These are phyloP conservation scores for Caenorhabditis sp. DNA, from an alignment of 2,888 invertebrate species.

Conservation along the genomic window DNA sequence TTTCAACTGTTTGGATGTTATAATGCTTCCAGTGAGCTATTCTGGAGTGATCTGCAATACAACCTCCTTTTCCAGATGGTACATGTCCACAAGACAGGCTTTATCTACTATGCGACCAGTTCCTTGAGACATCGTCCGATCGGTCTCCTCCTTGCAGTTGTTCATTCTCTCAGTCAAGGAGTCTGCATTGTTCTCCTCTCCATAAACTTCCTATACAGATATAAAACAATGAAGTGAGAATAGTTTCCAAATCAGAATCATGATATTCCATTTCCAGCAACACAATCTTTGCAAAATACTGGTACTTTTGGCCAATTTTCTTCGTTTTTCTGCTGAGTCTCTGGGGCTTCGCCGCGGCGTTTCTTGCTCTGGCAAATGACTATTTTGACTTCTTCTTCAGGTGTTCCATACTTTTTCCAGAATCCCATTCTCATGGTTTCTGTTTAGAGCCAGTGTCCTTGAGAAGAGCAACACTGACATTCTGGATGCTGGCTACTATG, in stretches of 20 bases:
- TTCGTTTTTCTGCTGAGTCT: not conserved
- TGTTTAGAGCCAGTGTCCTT: too few relatives aligned
- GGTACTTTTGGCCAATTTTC: constrained; percentile 7
- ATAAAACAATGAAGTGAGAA: not conserved
- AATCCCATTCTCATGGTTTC: too few relatives aligned
- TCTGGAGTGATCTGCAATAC: not conserved
- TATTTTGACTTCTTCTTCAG: constrained; percentile 32
- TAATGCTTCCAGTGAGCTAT: constrained; percentile 13
- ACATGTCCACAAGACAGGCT: constrained; percentile 31
- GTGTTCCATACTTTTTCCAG: too few relatives aligned
- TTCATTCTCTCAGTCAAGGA: constrained; percentile 38
- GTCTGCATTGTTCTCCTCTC: constrained; percentile 29
- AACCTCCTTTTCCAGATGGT: not conserved
- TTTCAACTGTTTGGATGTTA: constrained; percentile 9
- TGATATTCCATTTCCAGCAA: not conserved
- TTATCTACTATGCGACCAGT: constrained; percentile 33
- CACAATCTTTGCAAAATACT: not conserved
- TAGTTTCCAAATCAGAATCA: too few relatives aligned
- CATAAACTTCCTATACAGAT: constrained; percentile 30
- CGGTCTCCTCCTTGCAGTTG: constrained; percentile 9
- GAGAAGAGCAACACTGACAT: constrained; percentile 22
- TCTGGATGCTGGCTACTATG: constrained; percentile 11
- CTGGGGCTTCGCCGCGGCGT: constrained; percentile 16
- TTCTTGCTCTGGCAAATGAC: constrained; percentile 14
- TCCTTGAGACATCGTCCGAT: constrained; percentile 11